Conservation (phyloP, 2,797 vertebrate species). For the Echiichthys vipera region DNA sequence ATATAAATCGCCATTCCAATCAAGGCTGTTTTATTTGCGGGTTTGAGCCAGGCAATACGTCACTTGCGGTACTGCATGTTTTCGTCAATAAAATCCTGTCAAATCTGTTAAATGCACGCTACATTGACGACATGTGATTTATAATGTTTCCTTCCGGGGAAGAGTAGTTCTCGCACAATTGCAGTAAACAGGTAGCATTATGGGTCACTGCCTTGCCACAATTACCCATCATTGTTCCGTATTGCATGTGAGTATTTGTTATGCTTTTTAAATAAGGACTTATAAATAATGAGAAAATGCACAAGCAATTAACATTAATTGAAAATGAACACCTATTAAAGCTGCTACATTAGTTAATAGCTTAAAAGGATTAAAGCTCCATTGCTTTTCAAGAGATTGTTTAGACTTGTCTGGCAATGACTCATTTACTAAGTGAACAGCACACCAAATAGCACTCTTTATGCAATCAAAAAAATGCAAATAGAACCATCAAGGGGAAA, state of each 20-base stretch:
- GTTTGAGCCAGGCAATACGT: slow-evolving; percentile 75
- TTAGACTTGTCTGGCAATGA: slow-evolving; percentile 32
- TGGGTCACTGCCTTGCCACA: slow-evolving; percentile 23
- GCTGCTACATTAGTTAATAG: slow-evolving; percentile 52
- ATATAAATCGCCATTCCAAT: slow-evolving; percentile 87
- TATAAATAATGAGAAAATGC: slow-evolving; percentile 48
- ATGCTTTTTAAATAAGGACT: slow-evolving; percentile 37
- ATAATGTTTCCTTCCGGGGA: slow-evolving; percentile 43
- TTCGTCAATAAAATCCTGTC: slow-evolving; percentile 81
- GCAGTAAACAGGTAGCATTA: slow-evolving; percentile 34
- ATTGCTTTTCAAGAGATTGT: slow-evolving; percentile 21
- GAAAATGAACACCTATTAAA: slow-evolving; percentile 69
- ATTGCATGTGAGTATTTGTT: slow-evolving; percentile 39
- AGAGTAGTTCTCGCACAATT: slow-evolving; percentile 25
- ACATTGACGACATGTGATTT: slow-evolving; percentile 69
- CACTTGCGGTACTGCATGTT: slow-evolving; percentile 62
- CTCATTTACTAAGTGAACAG: slow-evolving; percentile 37
- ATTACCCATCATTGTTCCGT: slow-evolving; percentile 27
- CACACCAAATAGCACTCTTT: neutral
- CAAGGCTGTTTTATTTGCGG: slow-evolving; percentile 79
- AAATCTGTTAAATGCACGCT: slow-evolving; percentile 67
- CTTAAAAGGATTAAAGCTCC: slow-evolving; percentile 54
- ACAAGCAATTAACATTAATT: slow-evolving; percentile 67
- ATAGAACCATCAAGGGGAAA: neutral
- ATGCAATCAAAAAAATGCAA: slow-evolving; percentile 19